Evolutionary conservation across 2,888 invertebrate species (phyloP).

Genomic region (Prenolepis imparis): DNA sequence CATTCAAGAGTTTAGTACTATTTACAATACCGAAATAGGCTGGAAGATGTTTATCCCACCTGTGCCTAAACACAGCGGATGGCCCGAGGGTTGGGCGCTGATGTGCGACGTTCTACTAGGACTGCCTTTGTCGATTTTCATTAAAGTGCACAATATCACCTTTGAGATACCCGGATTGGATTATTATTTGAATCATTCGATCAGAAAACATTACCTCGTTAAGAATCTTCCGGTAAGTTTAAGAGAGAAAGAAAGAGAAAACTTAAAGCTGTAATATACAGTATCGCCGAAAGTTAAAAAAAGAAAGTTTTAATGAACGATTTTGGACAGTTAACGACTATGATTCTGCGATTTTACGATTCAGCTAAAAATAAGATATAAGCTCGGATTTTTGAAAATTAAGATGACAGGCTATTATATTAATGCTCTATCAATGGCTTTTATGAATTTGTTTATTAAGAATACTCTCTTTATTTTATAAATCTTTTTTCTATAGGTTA

Average conservation of each 20-base stretch:
- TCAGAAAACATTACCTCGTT: slow-evolving; percentile 89
- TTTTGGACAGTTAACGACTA: neutral
- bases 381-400: neutral
- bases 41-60: slow-evolving; percentile 93
- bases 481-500: slow-evolving; percentile 57
- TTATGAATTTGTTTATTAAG: slow-evolving; percentile 8
- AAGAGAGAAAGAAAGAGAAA: neutral
- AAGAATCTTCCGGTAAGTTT: slow-evolving; percentile 87
- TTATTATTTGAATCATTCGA: slow-evolving; percentile 89
- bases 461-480: neutral
- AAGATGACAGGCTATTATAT: neutral
- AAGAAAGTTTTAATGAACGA: neutral
- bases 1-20: slow-evolving; percentile 85
- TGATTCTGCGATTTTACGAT: neutral
- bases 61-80: slow-evolving; percentile 88
- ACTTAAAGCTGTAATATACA: neutral
- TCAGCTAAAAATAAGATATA: neutral
- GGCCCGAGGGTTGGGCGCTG: slow-evolving; percentile 90
- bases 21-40: slow-evolving; percentile 87
- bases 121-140: slow-evolving; percentile 91
- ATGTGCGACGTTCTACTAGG: slow-evolving; percentile 90
- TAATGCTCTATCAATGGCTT: neutral
- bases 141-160: slow-evolving; percentile 89
- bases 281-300: neutral
- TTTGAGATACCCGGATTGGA: slow-evolving; percentile 88